Percentiles rank a stretch among this genome's conserved stretches.
phyloP scores from a whole-genome alignment of 2,797 vertebrate genomes.

The Chelmon rostratus region DNA sequence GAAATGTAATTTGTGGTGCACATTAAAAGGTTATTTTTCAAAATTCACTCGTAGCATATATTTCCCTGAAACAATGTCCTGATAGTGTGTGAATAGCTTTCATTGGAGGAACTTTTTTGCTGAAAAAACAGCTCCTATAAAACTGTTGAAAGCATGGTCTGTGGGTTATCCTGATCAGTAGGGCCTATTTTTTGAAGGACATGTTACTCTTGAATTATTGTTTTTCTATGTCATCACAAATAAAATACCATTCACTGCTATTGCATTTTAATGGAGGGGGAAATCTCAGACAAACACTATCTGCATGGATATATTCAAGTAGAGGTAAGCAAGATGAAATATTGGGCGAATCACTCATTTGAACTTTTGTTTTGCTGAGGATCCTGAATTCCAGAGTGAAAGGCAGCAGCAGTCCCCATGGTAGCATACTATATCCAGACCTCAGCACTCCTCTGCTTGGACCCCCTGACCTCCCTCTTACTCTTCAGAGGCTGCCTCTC shows the following conservation, averaged over 20 bases:
- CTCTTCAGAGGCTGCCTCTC: conserved; percentile 60
- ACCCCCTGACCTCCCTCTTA: conserved; percentile 58
- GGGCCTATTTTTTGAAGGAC: background rate
- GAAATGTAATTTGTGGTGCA: background rate
- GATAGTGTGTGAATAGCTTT: too few relatives aligned
- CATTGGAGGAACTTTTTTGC: background rate
- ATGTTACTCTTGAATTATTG: too few relatives aligned
- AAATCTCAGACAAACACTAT: too few relatives aligned
- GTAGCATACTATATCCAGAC: conserved; percentile 82
- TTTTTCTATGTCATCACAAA: too few relatives aligned
- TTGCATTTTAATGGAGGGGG: too few relatives aligned
- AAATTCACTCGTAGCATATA: background rate
- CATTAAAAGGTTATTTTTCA: background rate
- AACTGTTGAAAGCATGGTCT: background rate
- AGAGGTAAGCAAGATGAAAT: background rate
- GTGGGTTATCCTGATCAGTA: background rate
- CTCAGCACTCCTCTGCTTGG: conserved; percentile 81
- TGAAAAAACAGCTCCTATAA: background rate
- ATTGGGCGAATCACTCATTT: background rate
- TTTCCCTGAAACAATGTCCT: background rate
- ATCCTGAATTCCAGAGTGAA: background rate
- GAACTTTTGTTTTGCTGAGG: background rate
- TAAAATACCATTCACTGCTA: too few relatives aligned
- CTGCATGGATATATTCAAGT: background rate
- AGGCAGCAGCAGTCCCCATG: too few relatives aligned